Evolutionary conservation across 2,888 invertebrate species (phyloP).

Genomic region (Trichopria drosophilae): DNA sequence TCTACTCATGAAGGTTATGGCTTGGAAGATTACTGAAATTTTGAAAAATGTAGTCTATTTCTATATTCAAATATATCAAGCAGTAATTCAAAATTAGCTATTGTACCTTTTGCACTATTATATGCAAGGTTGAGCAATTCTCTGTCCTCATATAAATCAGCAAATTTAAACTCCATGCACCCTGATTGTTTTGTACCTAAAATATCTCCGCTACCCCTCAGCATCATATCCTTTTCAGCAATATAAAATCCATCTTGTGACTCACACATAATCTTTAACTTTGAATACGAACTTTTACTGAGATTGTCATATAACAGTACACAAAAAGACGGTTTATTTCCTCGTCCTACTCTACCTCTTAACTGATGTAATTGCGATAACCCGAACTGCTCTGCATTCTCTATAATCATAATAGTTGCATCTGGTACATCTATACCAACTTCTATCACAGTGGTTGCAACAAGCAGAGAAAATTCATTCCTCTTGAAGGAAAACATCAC

Average conservation of each 20-base stretch:
- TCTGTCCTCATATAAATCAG: slow-evolving; percentile 15
- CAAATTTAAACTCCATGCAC: slow-evolving; percentile 16
- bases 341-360: slow-evolving; percentile 28
- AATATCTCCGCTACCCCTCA: slow-evolving; percentile 26
- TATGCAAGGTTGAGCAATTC: slow-evolving; percentile 22
- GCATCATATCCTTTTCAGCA: slow-evolving; percentile 20
- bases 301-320: slow-evolving; percentile 9
- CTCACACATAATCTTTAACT: slow-evolving; percentile 16
- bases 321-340: slow-evolving; percentile 13
- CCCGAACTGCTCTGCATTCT: slow-evolving; percentile 29
- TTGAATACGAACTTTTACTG: slow-evolving; percentile 1
- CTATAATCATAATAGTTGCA: slow-evolving; percentile 29
- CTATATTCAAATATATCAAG: slow-evolving; percentile 24
- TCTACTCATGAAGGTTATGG: too few species aligned
- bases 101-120: slow-evolving; percentile 22
- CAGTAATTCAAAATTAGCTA: slow-evolving; percentile 24
- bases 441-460: slow-evolving; percentile 33
- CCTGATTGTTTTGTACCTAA: slow-evolving; percentile 27
- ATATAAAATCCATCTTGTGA: slow-evolving; percentile 21
- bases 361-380: slow-evolving; percentile 30
- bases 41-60: slow-evolving; percentile 24
- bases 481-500: slow-evolving; percentile 17
- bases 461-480: slow-evolving; percentile 17
- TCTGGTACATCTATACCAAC: slow-evolving; percentile 30
- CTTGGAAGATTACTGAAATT: slow-evolving; percentile 25